A percentile compares a stretch with the other conserved stretches of the same genome.
Conservation (phyloP, 2,797 vertebrate species). For the Tamandua tetradactyla region DNA sequence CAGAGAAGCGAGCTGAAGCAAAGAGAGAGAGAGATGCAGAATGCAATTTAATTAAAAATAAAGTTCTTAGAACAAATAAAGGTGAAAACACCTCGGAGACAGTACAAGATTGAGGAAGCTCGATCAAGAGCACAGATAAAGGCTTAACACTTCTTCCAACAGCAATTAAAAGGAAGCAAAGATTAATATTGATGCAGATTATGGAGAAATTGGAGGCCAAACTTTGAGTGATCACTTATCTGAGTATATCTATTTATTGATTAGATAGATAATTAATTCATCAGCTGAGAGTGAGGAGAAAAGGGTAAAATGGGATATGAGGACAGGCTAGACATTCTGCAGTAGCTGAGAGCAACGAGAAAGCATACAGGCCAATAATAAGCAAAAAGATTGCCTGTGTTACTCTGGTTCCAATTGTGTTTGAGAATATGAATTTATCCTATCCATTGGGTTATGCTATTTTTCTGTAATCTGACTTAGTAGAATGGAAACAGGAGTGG, state of each 20-base stretch:
- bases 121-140: neutral
- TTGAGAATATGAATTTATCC: neutral
- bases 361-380: neutral
- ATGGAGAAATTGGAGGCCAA: neutral
- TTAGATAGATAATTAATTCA: slow-evolving; percentile 5
- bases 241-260: neutral
- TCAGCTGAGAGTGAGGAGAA: neutral
- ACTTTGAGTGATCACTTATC: neutral
- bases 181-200: neutral
- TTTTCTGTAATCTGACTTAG: neutral
- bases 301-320: neutral
- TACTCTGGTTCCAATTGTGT: neutral
- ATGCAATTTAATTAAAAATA: neutral
- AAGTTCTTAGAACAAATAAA: neutral
- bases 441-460: neutral
- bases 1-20: neutral
- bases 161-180: neutral
- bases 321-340: neutral
- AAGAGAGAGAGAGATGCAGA: neutral
- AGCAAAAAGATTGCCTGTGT: neutral
- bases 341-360: neutral
- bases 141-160: neutral
- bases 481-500: neutral
- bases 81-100: neutral
- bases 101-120: neutral